phyloP scores from a whole-genome alignment of 1,140 invertebrate species.

The Lordiphosa clarofinis region DNA sequence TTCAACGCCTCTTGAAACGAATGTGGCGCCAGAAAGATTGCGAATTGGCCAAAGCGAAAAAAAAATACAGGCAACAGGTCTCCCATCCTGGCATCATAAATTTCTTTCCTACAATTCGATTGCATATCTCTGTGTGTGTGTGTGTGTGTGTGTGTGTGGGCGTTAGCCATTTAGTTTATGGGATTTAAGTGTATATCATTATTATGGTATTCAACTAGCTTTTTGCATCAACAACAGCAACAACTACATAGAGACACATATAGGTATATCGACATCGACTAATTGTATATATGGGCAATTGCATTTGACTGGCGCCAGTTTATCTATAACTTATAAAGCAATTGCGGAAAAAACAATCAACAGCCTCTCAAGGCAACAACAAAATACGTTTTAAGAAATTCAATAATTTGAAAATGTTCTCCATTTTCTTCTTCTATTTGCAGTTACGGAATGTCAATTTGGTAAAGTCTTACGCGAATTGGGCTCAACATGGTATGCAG shows the following conservation, averaged over 20 bases:
- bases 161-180: slow-evolving; percentile 10
- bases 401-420: slow-evolving; percentile 10
- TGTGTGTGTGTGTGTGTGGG: slow-evolving; percentile 8
- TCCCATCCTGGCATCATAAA: slow-evolving; percentile 3
- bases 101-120: not conserved
- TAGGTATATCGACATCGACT: slow-evolving; percentile 20
- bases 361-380: slow-evolving; percentile 2
- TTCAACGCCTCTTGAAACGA: slow-evolving; percentile 42
- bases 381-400: slow-evolving; percentile 1
- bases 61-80: slow-evolving; percentile 5
- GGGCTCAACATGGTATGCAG: slow-evolving; percentile 93
- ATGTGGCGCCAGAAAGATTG: slow-evolving; percentile 27
- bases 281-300: slow-evolving; percentile 36
- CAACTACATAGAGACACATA: slow-evolving; percentile 14
- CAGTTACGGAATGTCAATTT: slow-evolving; percentile 92
- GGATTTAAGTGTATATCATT: slow-evolving; percentile 13
- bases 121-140: not conserved
- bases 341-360: slow-evolving; percentile 36
- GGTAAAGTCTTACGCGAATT: slow-evolving; percentile 91
- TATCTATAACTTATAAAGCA: slow-evolving; percentile 29
- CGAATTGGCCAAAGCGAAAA: slow-evolving; percentile 1
- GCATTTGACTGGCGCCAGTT: slow-evolving; percentile 46
- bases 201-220: slow-evolving; percentile 20
- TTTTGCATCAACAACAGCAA: slow-evolving; percentile 31
- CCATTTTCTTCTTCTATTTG: slow-evolving; percentile 23